Percentiles rank a stretch among this genome's conserved stretches.
Conservation (phyloP, 2,113 vertebrate species). For the Gasterosteus aculeatus region DNA sequence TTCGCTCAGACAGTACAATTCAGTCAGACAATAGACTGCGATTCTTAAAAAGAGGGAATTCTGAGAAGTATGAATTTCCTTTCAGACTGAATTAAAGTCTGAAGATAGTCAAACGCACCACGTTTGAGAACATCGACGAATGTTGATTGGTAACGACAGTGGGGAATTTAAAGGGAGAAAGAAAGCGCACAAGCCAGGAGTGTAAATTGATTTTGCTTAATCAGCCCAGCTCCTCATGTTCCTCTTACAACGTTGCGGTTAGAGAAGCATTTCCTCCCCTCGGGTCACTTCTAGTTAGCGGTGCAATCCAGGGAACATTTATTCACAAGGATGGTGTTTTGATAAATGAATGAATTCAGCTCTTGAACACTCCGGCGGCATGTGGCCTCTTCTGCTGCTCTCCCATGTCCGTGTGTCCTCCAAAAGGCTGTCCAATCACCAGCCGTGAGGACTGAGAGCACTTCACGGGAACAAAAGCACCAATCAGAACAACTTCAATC, state of each 20-base stretch:
- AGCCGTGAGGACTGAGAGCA: slow-evolving; percentile 31
- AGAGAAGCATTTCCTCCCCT: slow-evolving; percentile 15
- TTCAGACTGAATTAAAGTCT: slow-evolving; percentile 44
- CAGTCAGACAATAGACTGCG: slow-evolving; percentile 49
- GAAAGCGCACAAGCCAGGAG: slow-evolving; percentile 6
- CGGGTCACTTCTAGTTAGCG: slow-evolving; percentile 7
- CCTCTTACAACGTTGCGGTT: slow-evolving; percentile 1
- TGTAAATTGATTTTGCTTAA: slow-evolving; percentile 32
- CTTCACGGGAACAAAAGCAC: slow-evolving; percentile 33
- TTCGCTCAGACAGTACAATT: slow-evolving; percentile 40
- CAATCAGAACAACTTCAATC: slow-evolving; percentile 21
- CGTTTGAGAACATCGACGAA: slow-evolving; percentile 33
- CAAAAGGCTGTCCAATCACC: slow-evolving; percentile 40
- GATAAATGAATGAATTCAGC: slow-evolving; percentile 37
- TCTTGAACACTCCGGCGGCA: slow-evolving; percentile 21
- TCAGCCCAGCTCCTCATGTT: slow-evolving; percentile 22
- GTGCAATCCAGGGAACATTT: slow-evolving; percentile 1
- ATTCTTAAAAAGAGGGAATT: slow-evolving; percentile 11
- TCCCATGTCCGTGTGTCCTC: slow-evolving; percentile 22
- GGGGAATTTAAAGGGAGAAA: slow-evolving; percentile 28
- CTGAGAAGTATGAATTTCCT: slow-evolving; percentile 1
- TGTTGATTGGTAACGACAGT: slow-evolving; percentile 49
- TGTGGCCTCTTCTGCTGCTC: slow-evolving; percentile 38
- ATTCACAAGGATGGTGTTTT: slow-evolving; percentile 12
- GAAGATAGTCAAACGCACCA: slow-evolving; percentile 19